Evolutionary conservation across 1,140 invertebrate genomes (phyloP).

Genomic region (Aphis gossypii): DNA sequence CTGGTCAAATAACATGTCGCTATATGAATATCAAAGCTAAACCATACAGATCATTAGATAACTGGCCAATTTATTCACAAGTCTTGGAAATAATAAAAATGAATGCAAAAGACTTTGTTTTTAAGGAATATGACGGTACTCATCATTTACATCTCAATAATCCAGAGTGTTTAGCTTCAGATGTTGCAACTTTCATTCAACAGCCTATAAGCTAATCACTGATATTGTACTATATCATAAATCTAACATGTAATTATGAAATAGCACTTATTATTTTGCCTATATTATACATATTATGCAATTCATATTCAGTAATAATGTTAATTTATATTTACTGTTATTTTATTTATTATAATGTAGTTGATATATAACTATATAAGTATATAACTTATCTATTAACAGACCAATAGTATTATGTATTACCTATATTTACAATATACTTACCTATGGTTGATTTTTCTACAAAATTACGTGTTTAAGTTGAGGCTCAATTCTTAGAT

Average conservation of each 20-base stretch:
- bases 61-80: conserved; percentile 72
- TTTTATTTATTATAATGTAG: neutral
- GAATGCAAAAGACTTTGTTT: conserved; percentile 70
- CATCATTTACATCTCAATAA: conserved; percentile 86
- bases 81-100: conserved; percentile 73
- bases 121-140: conserved; percentile 76
- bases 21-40: conserved; percentile 79
- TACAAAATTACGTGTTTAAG: neutral
- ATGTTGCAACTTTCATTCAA: conserved; percentile 72
- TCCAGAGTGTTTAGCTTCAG: conserved; percentile 72
- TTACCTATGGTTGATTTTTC: neutral
- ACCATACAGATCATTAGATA: conserved; percentile 73
- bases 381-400: neutral
- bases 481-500: neutral
- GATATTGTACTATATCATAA: neutral
- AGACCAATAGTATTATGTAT: neutral
- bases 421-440: neutral
- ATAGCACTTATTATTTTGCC: neutral
- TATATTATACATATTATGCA: neutral
- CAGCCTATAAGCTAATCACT: neutral
- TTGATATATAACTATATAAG: neutral
- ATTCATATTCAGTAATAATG: neutral
- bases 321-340: neutral
- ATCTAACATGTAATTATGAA: conserved; percentile 10
- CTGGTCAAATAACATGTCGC: conserved; percentile 75